Evolutionary conservation across 2,888 invertebrate genomes (phyloP).

Genomic region (Oscheius sp.): DNA sequence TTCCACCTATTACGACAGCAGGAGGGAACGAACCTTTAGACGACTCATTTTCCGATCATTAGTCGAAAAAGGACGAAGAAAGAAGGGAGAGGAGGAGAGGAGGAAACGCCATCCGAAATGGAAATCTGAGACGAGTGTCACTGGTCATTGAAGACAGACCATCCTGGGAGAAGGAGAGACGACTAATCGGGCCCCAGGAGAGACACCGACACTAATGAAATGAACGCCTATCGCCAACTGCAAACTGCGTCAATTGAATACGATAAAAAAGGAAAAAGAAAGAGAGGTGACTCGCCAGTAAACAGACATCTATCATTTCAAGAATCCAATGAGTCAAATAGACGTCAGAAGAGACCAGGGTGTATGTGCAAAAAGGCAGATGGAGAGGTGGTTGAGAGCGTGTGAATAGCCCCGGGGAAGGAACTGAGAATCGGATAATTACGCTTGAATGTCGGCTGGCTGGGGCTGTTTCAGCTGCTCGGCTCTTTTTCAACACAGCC

Average conservation of each 20-base stretch:
- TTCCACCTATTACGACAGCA: too few species aligned
- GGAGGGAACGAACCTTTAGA: too few species aligned
- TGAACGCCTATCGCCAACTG: conserved; percentile 10
- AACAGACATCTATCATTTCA: too few species aligned
- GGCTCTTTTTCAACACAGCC: background rate
- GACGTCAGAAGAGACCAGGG: background rate
- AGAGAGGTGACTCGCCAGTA: too few species aligned
- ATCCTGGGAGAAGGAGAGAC: background rate
- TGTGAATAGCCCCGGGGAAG: conserved; percentile 12
- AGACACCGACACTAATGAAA: conserved; percentile 5
- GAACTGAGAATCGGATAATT: conserved; percentile 19
- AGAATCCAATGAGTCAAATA: too few species aligned
- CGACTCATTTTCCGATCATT: too few species aligned
- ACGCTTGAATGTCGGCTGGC: background rate
- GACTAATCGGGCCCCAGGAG: background rate
- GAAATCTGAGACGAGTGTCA: conserved; percentile 4
- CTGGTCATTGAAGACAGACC: background rate
- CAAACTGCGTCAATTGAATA: conserved; percentile 8
- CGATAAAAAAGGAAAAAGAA: too few species aligned
- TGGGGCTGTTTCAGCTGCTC: conserved; percentile 6
- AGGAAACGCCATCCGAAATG: conserved; percentile 18
- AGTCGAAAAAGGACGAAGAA: too few species aligned
- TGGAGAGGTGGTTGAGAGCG: background rate
- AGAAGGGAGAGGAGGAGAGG: background rate
- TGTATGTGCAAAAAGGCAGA: background rate